phyloP scores from a whole-genome alignment of 2,797 vertebrate species.

The Carcharodon carcharias region DNA sequence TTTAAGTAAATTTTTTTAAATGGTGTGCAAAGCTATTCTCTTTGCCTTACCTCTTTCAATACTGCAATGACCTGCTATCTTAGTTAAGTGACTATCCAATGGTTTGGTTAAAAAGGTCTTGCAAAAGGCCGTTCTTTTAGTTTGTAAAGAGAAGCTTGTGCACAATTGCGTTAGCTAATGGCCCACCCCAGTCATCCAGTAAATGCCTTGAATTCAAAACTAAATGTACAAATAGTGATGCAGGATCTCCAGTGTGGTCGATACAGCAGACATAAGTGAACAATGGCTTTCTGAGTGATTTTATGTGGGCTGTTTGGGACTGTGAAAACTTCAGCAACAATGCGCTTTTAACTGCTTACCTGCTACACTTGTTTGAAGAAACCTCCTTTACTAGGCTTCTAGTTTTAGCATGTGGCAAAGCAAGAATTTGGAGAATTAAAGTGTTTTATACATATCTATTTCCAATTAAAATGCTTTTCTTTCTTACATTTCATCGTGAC shows the following conservation, averaged over 20 bases:
- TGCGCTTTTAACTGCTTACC: background rate
- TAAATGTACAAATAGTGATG: background rate
- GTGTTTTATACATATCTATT: background rate
- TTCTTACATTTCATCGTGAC: background rate
- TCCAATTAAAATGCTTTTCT: background rate
- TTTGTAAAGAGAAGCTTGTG: background rate
- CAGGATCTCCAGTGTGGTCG: background rate
- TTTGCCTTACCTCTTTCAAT: background rate
- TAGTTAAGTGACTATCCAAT: background rate
- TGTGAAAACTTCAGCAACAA: background rate
- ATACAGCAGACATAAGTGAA: background rate
- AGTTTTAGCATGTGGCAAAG: background rate
- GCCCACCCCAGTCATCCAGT: too few species aligned
- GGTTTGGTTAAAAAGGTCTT: background rate
- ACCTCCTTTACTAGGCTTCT: background rate
- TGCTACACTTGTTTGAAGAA: background rate
- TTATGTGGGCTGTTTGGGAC: background rate
- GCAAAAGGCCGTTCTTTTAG: background rate
- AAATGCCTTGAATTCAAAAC: background rate
- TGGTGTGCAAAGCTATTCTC: background rate
- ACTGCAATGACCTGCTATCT: background rate
- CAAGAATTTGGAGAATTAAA: background rate
- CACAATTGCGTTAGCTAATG: too few species aligned
- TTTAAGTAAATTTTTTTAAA: background rate
- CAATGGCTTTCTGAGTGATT: background rate